Evolutionary conservation across 2,113 vertebrate genomes (phyloP), one percentile per base, ranked within the genome.

Genomic region (Neogobius melanostomus): DNA sequence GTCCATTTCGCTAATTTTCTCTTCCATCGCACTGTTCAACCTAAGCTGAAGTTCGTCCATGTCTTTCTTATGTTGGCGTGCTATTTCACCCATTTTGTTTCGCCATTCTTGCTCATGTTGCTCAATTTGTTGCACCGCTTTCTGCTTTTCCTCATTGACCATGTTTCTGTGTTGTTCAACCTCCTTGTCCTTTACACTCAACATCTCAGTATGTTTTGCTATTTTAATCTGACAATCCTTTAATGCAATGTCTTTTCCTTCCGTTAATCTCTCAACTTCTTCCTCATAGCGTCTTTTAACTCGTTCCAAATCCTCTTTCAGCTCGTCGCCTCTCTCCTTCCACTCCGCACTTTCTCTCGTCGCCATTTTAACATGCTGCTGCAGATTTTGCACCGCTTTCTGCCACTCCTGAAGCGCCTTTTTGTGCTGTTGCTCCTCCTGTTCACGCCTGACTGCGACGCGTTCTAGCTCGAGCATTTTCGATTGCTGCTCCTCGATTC

Each of bases 381-480:
- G 15, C 11, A 79, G 11, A 17, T 47, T 80, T 21, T 74, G 66
- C 0, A 61, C 36, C 28, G 74, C 52, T 16, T 16, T 68, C n/a
- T 15, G 68, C 75, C 81, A 75, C 68, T 79, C 57, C 56, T 45
- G 52, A 6, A 79, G 17, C 11, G 28, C 48, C 0, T 80, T 78
- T 16, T 87, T 82, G 44, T 45, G 73, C 21, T 71, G 81, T 51
- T 74, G 84, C 45, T 57, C 74, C 48, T 88, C 84, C 0, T 80
- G 59, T 50, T 88, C 86, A 1, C 57, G 81, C 21, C 82, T 68
- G 0, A 64, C 74, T 0, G 7, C 11, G 16, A 43, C 8, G 2
- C 62, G 71, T 54, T 93, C 87, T 2, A 89, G 82, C 67, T 92
- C 80, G 0, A 91, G 77, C 12, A 89, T 44, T 65, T 92, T 91